Evolutionary conservation across 2,888 invertebrate genomes (phyloP), one percentile per base, ranked within the genome.

Genomic region (Eupithecia dodoneata): DNA sequence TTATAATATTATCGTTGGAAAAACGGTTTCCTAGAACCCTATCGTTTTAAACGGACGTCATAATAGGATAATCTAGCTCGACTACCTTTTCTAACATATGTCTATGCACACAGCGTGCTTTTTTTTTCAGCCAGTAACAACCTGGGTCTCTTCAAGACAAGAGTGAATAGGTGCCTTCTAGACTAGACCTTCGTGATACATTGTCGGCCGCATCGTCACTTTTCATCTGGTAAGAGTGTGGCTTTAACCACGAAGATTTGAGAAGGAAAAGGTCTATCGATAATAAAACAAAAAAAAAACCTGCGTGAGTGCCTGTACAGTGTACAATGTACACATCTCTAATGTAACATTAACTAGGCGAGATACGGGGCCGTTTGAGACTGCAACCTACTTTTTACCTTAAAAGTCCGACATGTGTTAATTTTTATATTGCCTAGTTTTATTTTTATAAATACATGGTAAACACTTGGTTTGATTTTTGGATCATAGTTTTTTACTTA

Each of bases 361-460:
- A 77, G 47, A 71, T 71, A 75, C 52, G 70, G 15, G 59, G 45
- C 30, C 66, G 72, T 69, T 72, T 76, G 42, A 76, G 59, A 76
- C 55, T 71, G 55, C 71, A 76, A 77, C 66, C n/a, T 55, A 74
- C 73, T 45, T 66, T 47, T n/a, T 49, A 2, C 12, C 15, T 45
- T 30, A 30, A 45, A 5, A 45, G 76, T 71, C 71, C 47, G 65
- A 71, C 73, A 44, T 71, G 49, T 70, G 65, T 70, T 73, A 71
- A 63, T 41, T 66, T 66, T 41, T 13, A 66, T 65, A 4, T 13
- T 49, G 47, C 12, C 12, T 49, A 49, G 47, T 49, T 12, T 49
- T 49, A 30, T 30, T 30, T 30, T 30, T 30, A 30, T 30, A 30
- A 30, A 30, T 30, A 30, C 30, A 0, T 30, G 30, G 1, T 30